These are phyloP conservation scores for Romanogobio albipinnatus DNA, from an alignment of 2,113 vertebrate genomes.

Conservation along the genomic window DNA sequence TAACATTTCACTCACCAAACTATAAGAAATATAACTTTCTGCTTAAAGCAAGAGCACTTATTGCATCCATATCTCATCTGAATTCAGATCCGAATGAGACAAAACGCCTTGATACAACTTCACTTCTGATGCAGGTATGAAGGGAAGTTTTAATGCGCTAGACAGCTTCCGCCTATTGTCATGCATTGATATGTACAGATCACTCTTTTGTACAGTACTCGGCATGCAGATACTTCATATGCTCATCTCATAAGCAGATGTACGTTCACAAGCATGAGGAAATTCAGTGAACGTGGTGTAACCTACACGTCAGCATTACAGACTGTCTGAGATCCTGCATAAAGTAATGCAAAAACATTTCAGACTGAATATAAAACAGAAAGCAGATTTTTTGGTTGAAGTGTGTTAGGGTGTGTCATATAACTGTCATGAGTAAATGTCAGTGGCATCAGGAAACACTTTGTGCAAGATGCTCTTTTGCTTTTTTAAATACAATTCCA, in stretches of 20 bases:
- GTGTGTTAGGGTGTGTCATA: not conserved
- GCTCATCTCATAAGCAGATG: slow-evolving; percentile 22
- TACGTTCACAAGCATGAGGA: slow-evolving; percentile 34
- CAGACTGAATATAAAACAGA: not conserved
- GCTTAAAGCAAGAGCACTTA: slow-evolving; percentile 14
- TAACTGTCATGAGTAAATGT: not conserved
- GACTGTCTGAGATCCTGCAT: not conserved
- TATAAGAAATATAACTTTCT: not conserved
- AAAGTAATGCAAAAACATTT: not conserved
- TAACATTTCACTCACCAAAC: not conserved
- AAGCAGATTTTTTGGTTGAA: not conserved
- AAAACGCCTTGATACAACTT: not conserved
- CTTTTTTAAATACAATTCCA: slow-evolving; percentile 11
- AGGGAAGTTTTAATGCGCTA: not conserved
- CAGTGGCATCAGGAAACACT: slow-evolving; percentile 19
- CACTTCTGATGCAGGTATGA: slow-evolving; percentile 21
- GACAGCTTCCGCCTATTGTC: slow-evolving; percentile 25
- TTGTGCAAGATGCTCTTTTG: slow-evolving; percentile 16
- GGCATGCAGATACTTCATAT: slow-evolving; percentile 43
- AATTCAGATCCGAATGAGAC: not conserved
- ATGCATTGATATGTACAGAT: slow-evolving; percentile 41
- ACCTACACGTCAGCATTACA: slow-evolving; percentile 1
- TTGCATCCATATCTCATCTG: not conserved
- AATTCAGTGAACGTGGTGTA: slow-evolving; percentile 36
- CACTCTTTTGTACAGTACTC: slow-evolving; percentile 36